These are phyloP conservation scores for Catharus ustulatus DNA, from an alignment of 2,797 vertebrate genomes.

Conservation along the genomic window DNA sequence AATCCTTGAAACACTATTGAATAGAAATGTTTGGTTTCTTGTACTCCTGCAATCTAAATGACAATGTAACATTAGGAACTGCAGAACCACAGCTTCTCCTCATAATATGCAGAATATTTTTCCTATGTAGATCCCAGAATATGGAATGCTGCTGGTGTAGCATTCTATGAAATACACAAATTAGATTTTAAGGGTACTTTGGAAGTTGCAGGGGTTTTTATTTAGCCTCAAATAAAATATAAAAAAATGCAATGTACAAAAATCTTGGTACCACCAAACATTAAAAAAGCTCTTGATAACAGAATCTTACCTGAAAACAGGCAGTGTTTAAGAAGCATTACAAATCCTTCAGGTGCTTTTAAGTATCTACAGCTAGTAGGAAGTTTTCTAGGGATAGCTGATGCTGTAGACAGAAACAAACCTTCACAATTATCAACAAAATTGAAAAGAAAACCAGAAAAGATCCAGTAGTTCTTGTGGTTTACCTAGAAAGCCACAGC, in stretches of 20 bases:
- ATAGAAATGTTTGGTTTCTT: background rate
- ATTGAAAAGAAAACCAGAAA: background rate
- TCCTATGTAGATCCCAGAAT: background rate
- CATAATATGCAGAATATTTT: background rate
- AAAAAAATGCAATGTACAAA: background rate
- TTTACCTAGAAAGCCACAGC: background rate
- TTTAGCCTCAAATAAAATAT: background rate
- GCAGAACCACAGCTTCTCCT: background rate
- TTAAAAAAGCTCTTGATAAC: background rate
- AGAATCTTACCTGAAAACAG: background rate
- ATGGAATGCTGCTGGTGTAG: background rate
- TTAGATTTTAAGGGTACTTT: background rate
- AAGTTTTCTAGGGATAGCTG: background rate
- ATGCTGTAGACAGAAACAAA: background rate
- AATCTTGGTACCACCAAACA: background rate
- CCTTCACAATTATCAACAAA: background rate
- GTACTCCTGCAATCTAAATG: background rate
- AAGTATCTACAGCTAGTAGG: background rate
- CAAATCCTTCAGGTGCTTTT: background rate
- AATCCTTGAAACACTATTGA: background rate
- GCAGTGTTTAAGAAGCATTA: background rate
- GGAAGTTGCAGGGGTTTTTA: accelerated
- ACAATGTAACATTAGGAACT: accelerated
- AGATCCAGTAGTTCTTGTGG: background rate
- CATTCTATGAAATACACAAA: accelerated